Evolutionary conservation across 2,797 vertebrate species (phyloP).

Genomic region (Enteromius anoplus): DNA sequence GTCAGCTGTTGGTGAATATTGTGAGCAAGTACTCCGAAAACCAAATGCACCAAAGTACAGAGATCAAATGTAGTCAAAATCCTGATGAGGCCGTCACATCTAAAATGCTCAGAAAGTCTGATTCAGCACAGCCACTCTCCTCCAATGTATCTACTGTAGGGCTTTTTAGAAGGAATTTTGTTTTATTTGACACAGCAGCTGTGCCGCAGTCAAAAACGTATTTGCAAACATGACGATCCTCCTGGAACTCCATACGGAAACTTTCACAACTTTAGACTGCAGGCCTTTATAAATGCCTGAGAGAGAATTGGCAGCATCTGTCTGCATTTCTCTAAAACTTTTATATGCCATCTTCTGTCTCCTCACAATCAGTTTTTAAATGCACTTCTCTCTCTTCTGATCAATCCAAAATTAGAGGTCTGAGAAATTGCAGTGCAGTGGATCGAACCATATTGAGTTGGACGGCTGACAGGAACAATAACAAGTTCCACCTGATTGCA

Average conservation of each 20-base stretch:
- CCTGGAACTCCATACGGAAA: slow-evolving; percentile 11
- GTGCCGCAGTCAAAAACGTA: slow-evolving; percentile 6
- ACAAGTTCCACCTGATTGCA: slow-evolving; percentile 58
- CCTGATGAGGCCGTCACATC: neutral
- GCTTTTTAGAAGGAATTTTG: neutral
- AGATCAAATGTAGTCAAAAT: slow-evolving; percentile 15
- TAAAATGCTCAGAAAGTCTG: neutral
- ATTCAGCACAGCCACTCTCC: slow-evolving; percentile 8
- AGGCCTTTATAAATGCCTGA: slow-evolving; percentile 19
- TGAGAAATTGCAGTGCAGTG: slow-evolving; percentile 52
- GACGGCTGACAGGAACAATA: slow-evolving; percentile 55
- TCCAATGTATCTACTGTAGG: neutral
- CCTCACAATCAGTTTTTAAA: slow-evolving; percentile 51
- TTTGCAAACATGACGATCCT: neutral
- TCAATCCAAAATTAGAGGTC: slow-evolving; percentile 56
- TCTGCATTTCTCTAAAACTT: slow-evolving; percentile 30
- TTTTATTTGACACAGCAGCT: slow-evolving; percentile 16
- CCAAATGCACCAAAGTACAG: neutral
- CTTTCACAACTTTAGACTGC: slow-evolving; percentile 23
- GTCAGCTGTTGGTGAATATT: neutral
- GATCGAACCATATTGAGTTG: slow-evolving; percentile 51
- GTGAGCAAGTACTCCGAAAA: neutral
- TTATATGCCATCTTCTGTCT: slow-evolving; percentile 23
- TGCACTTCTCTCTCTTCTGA: slow-evolving; percentile 51
- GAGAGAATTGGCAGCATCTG: slow-evolving; percentile 46